A percentile compares a stretch with the other conserved stretches of the same genome.
These are phyloP conservation scores for Dromococcyx pavoninus DNA, from an alignment of 2,797 vertebrate species.

Conservation along the genomic window DNA sequence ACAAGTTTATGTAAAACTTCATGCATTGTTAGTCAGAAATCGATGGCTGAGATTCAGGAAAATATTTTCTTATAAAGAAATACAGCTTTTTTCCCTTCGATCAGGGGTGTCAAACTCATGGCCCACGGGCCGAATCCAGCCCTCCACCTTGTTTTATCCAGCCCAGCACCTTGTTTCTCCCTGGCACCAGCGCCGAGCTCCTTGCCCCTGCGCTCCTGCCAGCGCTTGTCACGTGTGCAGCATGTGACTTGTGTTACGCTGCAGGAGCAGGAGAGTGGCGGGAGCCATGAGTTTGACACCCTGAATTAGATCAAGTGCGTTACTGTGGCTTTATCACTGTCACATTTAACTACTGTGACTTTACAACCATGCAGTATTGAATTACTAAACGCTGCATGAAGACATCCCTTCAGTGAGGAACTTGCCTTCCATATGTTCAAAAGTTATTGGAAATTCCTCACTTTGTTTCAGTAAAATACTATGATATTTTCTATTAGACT, in stretches of 20 bases:
- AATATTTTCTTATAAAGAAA: not conserved
- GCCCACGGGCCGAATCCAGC: no score
- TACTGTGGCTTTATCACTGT: not conserved
- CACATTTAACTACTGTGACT: slow-evolving; percentile 4
- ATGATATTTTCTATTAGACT: not conserved
- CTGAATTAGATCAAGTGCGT: not conserved
- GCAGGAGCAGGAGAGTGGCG: no score
- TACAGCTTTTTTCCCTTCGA: not conserved
- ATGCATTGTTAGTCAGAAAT: not conserved
- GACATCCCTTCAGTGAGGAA: not conserved
- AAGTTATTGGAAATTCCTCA: not conserved
- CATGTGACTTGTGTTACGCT: no score
- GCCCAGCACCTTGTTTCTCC: no score
- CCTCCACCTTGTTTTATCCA: no score
- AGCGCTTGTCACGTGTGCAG: no score
- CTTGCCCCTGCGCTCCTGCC: no score
- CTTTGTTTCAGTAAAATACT: not conserved
- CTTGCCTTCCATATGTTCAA: not conserved
- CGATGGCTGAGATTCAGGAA: slow-evolving; percentile 10
- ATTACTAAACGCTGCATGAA: not conserved
- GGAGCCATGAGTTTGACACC: no score
- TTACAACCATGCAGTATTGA: not conserved
- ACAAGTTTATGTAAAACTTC: slow-evolving; percentile 19
- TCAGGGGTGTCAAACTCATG: not conserved
- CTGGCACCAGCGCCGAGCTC: no score